Base-by-base conservation (phyloP, 1,140 invertebrate genomes). In the Callitettix versicolor region DNA sequence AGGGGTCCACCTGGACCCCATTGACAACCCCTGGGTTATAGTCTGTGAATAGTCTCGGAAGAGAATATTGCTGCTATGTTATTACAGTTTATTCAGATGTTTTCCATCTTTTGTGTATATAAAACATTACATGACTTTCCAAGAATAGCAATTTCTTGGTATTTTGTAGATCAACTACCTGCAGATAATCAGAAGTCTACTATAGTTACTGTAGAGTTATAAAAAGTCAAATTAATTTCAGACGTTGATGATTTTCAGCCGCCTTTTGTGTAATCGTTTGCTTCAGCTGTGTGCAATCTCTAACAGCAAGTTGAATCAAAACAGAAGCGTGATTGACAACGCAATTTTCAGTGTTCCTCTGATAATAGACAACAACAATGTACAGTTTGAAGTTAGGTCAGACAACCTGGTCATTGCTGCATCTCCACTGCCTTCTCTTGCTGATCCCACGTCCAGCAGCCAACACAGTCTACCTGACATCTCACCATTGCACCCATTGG, bases 251-350 rank as follows among this genome's bases (percentile, higher is more conserved):
- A 60, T 57, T 78, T 79, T 60, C 65, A 89, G 86, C 65, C 70
- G 75, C 44, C 77, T 86, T 46, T 62, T 88, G 22, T 74, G 77
- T n/a, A 77, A 77, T 52, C 86, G 82, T 67, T 64, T 91, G 15
- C 52, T 90, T 14, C 78, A 82, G 59, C 72, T 90, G 38, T 79
- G 85, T 62, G 84, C 75, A 53, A 65, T 78, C 20, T 74, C 71
- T 60, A 77, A 78, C 47, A 60, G 64, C 36, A 67, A 77, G 50
- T 63, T 79, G 5, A 70, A 71, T 21, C 11, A 55, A 18, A 34
- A 64, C 38, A 21, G 50, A 42, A 40, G 20, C 20, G n/a, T 53
- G 4, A 14, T 62, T 5, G 33, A 43, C 26, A 18, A 63, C 22
- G 58, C 49, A 21, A 33, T 36, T n/a, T 59, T 64, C 55, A 47